phyloP scores from a whole-genome alignment of 2,797 vertebrate genomes.

The Brotogeris chrysoptera region DNA sequence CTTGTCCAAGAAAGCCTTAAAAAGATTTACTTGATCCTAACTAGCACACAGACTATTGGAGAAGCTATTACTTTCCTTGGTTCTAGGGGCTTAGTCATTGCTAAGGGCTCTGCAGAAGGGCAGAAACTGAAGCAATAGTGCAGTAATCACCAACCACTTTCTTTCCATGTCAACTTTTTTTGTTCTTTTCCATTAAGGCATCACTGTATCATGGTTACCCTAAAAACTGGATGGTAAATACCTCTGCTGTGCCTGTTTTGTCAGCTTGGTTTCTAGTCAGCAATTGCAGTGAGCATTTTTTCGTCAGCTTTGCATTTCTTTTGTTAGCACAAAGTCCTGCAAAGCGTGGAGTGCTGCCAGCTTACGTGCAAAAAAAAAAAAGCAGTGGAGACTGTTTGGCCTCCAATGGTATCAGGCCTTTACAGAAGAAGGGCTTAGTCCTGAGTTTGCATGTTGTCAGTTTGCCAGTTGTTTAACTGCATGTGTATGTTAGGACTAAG shows the following conservation, averaged over 20 bases:
- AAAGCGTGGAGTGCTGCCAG: neutral
- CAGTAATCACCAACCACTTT: neutral
- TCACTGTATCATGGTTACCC: neutral
- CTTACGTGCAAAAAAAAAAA: neutral
- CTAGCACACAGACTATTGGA: neutral
- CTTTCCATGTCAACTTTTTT: neutral
- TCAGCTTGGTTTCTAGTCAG: neutral
- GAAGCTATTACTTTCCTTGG: neutral
- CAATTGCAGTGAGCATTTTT: neutral
- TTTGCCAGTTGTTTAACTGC: conserved; percentile 15
- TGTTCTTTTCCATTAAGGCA: neutral
- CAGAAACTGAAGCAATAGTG: neutral
- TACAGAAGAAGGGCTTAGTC: neutral
- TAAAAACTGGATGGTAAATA: neutral
- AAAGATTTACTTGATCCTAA: neutral
- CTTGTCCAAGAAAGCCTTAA: neutral
- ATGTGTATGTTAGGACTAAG: neutral
- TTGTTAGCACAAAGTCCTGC: neutral
- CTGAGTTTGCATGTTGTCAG: neutral
- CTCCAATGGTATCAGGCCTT: neutral
- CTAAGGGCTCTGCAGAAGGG: neutral
- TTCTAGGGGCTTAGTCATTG: neutral
- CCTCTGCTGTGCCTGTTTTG: neutral
- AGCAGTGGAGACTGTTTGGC: neutral
- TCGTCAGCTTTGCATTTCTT: conserved; percentile 4